phyloP scores from a whole-genome alignment of 1,140 invertebrate species.

The Ostrea denselamellosa region DNA sequence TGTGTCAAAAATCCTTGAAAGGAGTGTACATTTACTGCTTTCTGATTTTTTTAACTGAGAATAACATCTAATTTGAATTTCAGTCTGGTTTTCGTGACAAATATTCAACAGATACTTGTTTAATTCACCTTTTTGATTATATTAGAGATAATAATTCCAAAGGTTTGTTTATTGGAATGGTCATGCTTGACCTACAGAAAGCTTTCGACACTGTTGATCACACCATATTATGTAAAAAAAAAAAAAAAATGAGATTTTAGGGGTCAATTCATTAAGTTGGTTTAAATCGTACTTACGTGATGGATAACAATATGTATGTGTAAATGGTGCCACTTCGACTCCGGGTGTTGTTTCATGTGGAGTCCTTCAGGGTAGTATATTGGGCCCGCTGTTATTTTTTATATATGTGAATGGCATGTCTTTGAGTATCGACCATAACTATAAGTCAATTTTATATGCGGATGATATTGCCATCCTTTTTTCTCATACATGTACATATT shows the following conservation, averaged over 20 bases:
- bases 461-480: constrained; percentile 55
- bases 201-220: no score
- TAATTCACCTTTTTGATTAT: no score
- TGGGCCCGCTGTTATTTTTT: constrained; percentile 48
- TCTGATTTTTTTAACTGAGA: constrained; percentile 6
- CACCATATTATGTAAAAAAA: no score
- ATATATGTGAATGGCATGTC: constrained; percentile 60
- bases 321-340: constrained; percentile 46
- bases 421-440: constrained; percentile 43
- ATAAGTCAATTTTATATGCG: constrained; percentile 56
- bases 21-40: no score
- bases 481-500: constrained; percentile 44
- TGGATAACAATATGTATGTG: constrained; percentile 45
- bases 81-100: constrained; percentile 43
- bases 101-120: no score
- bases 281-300: constrained; percentile 54
- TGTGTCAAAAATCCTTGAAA: no score
- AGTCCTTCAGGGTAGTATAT: no score
- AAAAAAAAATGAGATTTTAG: no score
- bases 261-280: constrained; percentile 50
- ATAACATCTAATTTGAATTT: no score
- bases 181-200: no score
- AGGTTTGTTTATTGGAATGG: no score
- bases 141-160: no score
- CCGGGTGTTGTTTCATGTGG: constrained; percentile 44